Evolutionary conservation across 2,797 vertebrate genomes (phyloP), one percentile per base, ranked within the genome.

Genomic region (Phrynocephalus guinanensis): DNA sequence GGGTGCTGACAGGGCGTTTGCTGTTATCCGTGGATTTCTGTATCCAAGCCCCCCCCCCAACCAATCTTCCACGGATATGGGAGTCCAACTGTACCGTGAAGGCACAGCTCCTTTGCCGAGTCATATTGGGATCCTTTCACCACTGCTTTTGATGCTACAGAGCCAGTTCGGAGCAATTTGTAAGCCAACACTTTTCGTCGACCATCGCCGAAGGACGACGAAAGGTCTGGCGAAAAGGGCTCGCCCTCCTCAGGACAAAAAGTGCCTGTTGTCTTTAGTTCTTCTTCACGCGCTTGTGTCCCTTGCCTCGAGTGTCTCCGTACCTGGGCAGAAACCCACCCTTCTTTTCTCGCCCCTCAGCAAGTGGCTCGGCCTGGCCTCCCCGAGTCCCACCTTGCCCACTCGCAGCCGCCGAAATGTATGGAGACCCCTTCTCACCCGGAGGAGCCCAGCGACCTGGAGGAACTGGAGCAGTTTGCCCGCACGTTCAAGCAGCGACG

Each of bases 401-500:
- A 95, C 87, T 92, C 94, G 68, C 94, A 96, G 91, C 93, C 95
- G 82, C 92, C 94, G 71, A 95, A 95, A 93, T 95, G 95, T 92
- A 88, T 95, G 94, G 95, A 96, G 92, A 94, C 95, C 9, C 93
- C 94, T 4, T 92, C 97, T 90, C 98, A 98, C 90, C 97, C 98
- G 0, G 98, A 99, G 92, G 98, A 98, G 90, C 98, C 98, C 92
- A 98, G 98, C 63, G 98, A 99, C 95, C 95, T 99, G 95, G 98
- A 99, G 94, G 98, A 99, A 91, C 96, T 99, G 92, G 98, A 98
- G 92, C 98, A 98, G 95, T 98, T 99, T 7, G 98, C 98, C 89
- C 98, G 98, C 92, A 98, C 98, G 95, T 99, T 99, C 96, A 99
- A 99, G 94, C 98, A 98, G 90, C 97, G 98, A 89, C 97, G 98